phyloP scores from a whole-genome alignment of 2,113 vertebrate species.

The Dipodomys merriami region DNA sequence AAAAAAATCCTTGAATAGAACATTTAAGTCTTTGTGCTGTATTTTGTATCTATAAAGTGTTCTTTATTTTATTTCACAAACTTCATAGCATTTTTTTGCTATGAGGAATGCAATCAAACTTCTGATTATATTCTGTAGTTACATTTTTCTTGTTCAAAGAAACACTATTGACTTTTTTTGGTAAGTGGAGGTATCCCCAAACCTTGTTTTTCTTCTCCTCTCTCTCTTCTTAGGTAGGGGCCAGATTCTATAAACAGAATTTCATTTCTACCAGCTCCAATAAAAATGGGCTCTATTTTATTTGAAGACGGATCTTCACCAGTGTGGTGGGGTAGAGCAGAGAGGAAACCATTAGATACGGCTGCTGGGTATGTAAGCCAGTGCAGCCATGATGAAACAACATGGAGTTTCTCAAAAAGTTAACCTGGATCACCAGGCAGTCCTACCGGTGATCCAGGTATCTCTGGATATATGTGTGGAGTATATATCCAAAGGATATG shows the following conservation, averaged over 20 bases:
- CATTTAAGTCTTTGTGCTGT: neutral
- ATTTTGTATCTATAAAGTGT: neutral
- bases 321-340: neutral
- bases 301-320: neutral
- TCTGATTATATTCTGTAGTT: neutral
- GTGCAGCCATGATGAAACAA: neutral
- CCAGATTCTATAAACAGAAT: neutral
- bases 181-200: neutral
- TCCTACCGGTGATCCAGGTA: no score
- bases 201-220: neutral
- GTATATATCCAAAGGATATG: neutral
- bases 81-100: conserved; percentile 29
- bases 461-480: no score
- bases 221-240: neutral
- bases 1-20: neutral
- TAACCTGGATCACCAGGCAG: no score
- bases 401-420: neutral
- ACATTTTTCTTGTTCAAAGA: conserved; percentile 12
- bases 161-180: conserved; percentile 16
- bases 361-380: neutral
- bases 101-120: neutral
- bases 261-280: conserved; percentile 13
- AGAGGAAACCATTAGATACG: neutral
- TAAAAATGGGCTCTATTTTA: neutral
- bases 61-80: conserved; percentile 1